Percentiles rank a stretch among this genome's conserved stretches.
These are phyloP conservation scores for Priapulus caudatus DNA, from an alignment of 2,888 invertebrate species.

Conservation along the genomic window DNA sequence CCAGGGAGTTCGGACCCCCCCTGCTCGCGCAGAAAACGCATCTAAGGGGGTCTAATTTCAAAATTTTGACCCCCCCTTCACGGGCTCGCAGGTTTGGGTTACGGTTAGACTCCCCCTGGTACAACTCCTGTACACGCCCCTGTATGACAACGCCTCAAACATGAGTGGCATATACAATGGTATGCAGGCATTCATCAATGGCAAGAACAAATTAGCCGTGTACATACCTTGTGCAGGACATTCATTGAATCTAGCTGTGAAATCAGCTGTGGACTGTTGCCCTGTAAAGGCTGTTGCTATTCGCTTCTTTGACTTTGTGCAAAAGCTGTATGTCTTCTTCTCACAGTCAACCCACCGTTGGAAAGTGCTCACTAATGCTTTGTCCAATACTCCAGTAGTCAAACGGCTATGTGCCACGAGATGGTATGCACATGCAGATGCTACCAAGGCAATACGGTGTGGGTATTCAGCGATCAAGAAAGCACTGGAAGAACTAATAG, in stretches of 20 bases:
- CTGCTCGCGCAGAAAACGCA: too few relatives aligned
- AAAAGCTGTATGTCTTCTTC: not conserved
- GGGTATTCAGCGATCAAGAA: not conserved
- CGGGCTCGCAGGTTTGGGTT: too few relatives aligned
- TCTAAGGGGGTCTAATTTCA: too few relatives aligned
- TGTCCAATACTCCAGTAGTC: not conserved
- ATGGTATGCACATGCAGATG: not conserved
- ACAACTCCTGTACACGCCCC: too few relatives aligned
- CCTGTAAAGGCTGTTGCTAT: too few relatives aligned
- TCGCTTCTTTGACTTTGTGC: not conserved
- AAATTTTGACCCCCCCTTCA: too few relatives aligned
- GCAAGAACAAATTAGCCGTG: not conserved
- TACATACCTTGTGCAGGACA: not conserved
- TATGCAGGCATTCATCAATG: not conserved
- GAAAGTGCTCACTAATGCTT: not conserved
- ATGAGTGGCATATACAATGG: not conserved
- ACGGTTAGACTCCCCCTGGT: too few relatives aligned
- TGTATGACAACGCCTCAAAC: not conserved
- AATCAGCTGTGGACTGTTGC: not conserved
- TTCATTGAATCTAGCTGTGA: not conserved
- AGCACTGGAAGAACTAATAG: too few relatives aligned
- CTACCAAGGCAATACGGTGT: not conserved
- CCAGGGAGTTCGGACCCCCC: too few relatives aligned
- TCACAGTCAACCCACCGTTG: not conserved
- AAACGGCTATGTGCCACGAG: not conserved